Conservation (phyloP, 2,888 invertebrate genomes). For the Andrena chrysosceles region DNA sequence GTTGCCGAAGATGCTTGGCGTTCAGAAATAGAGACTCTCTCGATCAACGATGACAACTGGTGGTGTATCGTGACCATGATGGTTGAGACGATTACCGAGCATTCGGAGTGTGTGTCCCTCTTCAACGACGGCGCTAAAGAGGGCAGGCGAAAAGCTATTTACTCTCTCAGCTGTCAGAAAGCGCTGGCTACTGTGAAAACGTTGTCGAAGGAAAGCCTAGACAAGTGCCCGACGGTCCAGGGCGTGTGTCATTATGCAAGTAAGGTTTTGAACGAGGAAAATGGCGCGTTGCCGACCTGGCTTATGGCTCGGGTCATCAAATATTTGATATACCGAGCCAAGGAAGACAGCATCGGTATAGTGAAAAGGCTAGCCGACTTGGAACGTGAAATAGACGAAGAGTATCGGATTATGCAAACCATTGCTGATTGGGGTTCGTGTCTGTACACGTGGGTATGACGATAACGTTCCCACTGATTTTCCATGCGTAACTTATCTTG, state of each 20-base stretch:
- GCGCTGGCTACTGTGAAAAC: conserved; percentile 64
- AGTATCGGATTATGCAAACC: conserved; percentile 70
- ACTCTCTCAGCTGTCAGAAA: conserved; percentile 69
- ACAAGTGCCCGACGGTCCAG: conserved; percentile 65
- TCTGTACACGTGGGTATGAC: too few relatives aligned
- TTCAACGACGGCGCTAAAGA: conserved; percentile 72
- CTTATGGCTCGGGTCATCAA: conserved; percentile 77
- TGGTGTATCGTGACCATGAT: conserved; percentile 77
- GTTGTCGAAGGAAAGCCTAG: conserved; percentile 68
- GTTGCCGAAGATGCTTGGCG: conserved; percentile 61
- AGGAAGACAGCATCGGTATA: conserved; percentile 69
- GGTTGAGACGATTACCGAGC: conserved; percentile 70
- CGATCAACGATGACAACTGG: conserved; percentile 78
- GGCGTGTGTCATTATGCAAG: conserved; percentile 74
- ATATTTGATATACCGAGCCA: conserved; percentile 76
- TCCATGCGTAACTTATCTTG: too few relatives aligned
- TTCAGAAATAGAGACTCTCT: conserved; percentile 61
- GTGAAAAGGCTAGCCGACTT: conserved; percentile 64
- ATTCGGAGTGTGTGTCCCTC: conserved; percentile 64
- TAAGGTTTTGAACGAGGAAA: conserved; percentile 54
- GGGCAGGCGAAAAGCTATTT: conserved; percentile 71
- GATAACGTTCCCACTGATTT: too few relatives aligned
- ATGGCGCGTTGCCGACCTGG: conserved; percentile 68
- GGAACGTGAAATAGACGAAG: conserved; percentile 69
- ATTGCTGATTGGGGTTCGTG: conserved; percentile 51